Percentiles rank a stretch among this genome's conserved stretches.
phyloP scores from a whole-genome alignment of 2,888 invertebrate species.

The Parnassius smintheus region DNA sequence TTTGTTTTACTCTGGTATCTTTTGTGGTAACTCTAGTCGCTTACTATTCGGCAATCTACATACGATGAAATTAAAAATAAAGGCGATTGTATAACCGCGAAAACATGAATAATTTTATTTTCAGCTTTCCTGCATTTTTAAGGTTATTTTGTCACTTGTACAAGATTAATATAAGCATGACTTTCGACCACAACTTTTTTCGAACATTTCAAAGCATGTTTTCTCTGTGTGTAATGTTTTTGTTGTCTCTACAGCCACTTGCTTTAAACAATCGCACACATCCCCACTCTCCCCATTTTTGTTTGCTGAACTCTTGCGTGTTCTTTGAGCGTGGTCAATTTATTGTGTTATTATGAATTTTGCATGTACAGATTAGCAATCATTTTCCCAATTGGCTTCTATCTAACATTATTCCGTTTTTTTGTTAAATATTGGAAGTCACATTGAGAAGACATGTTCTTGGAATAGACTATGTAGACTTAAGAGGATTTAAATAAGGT shows the following conservation, averaged over 20 bases:
- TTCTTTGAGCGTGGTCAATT: constrained; percentile 41
- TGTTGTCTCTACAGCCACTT: constrained; percentile 54
- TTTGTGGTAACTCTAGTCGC: too few species aligned
- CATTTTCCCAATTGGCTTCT: constrained; percentile 33
- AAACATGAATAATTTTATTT: constrained; percentile 40
- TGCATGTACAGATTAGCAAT: constrained; percentile 30
- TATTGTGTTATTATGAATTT: constrained; percentile 30
- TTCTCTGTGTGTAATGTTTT: constrained; percentile 53
- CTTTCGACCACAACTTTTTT: constrained; percentile 31
- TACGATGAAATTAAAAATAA: background rate
- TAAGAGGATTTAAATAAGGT: constrained; percentile 21
- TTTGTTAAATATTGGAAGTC: constrained; percentile 26
- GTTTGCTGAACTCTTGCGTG: constrained; percentile 44
- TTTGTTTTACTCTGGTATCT: too few species aligned
- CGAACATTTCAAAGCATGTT: constrained; percentile 60
- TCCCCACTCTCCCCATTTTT: constrained; percentile 9
- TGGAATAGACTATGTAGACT: constrained; percentile 27
- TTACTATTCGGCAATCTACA: too few species aligned
- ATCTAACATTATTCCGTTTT: constrained; percentile 30
- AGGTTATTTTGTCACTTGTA: constrained; percentile 36
- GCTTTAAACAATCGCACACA: constrained; percentile 47
- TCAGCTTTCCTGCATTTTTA: constrained; percentile 48
- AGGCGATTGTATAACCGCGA: constrained; percentile 47
- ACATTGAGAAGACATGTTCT: constrained; percentile 57
- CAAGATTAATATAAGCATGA: constrained; percentile 48